phyloP scores from a whole-genome alignment of 2,888 invertebrate genomes.

The Drosophila fungiperda region DNA sequence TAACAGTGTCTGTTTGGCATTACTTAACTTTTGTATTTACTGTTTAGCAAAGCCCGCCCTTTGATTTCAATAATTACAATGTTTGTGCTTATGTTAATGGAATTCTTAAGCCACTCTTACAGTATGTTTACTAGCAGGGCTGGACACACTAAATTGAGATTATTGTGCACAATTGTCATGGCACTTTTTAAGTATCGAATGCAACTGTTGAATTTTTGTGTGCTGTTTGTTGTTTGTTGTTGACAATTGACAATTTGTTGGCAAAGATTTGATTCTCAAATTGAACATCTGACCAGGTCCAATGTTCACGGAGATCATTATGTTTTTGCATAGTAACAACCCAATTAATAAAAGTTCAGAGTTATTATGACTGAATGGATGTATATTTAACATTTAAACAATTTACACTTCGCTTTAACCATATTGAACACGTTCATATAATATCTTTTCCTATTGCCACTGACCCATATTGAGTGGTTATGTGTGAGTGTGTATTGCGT shows the following conservation, averaged over 20 bases:
- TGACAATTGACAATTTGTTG: neutral
- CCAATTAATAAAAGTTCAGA: neutral
- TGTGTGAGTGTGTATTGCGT: constrained; percentile 15
- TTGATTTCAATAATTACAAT: constrained; percentile 19
- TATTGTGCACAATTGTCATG: neutral
- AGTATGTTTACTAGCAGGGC: constrained; percentile 29
- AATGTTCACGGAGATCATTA: neutral
- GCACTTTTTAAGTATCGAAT: too few relatives aligned
- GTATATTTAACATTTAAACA: constrained; percentile 59
- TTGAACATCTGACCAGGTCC: neutral
- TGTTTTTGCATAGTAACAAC: neutral
- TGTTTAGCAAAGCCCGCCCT: constrained; percentile 9
- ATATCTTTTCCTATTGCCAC: constrained; percentile 69
- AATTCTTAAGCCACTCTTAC: constrained; percentile 21
- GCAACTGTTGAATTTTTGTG: too few relatives aligned
- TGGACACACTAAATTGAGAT: constrained; percentile 6
- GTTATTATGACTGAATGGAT: constrained; percentile 7
- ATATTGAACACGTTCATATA: constrained; percentile 72
- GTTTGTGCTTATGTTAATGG: constrained; percentile 15
- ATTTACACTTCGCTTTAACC: constrained; percentile 71
- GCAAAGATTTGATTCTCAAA: neutral
- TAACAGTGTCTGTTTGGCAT: constrained; percentile 15
- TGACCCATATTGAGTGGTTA: constrained; percentile 35
- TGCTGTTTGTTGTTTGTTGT: too few relatives aligned
- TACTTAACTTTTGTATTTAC: constrained; percentile 1